phyloP scores from a whole-genome alignment of 2,888 invertebrate species.

The Empis livida region DNA sequence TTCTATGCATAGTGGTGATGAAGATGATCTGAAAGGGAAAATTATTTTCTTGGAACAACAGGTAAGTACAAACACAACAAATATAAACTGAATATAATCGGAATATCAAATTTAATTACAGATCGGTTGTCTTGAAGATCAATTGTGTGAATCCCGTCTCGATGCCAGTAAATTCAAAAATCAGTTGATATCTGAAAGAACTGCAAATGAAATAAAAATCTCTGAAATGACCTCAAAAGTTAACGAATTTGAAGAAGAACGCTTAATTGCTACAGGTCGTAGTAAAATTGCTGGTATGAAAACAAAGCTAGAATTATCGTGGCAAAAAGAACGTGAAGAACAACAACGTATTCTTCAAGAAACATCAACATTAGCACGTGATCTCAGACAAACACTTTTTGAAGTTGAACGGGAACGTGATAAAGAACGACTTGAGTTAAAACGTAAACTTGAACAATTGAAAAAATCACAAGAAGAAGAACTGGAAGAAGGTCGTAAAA shows the following conservation, averaged over 20 bases:
- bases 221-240: constrained; percentile 77
- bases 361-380: constrained; percentile 77
- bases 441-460: constrained; percentile 70
- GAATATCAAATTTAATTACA: constrained; percentile 8
- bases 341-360: constrained; percentile 82
- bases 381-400: constrained; percentile 73
- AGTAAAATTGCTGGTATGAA: constrained; percentile 75
- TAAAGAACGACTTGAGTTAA: constrained; percentile 75
- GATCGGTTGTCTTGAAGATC: constrained; percentile 73
- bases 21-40: constrained; percentile 54
- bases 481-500: constrained; percentile 76
- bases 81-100: neutral
- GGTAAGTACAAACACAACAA: constrained; percentile 22
- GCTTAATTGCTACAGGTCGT: constrained; percentile 67
- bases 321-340: constrained; percentile 89
- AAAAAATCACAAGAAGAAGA: constrained; percentile 79
- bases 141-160: constrained; percentile 69
- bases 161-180: constrained; percentile 75
- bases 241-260: constrained; percentile 68
- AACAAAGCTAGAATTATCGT: constrained; percentile 79
- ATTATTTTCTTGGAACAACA: constrained; percentile 68
- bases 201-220: constrained; percentile 71
- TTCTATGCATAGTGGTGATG: constrained; percentile 61
- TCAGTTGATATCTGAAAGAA: constrained; percentile 78
- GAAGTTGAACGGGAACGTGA: constrained; percentile 84